phyloP scores from a whole-genome alignment of 2,888 invertebrate species.

The Apodemia duryi region DNA sequence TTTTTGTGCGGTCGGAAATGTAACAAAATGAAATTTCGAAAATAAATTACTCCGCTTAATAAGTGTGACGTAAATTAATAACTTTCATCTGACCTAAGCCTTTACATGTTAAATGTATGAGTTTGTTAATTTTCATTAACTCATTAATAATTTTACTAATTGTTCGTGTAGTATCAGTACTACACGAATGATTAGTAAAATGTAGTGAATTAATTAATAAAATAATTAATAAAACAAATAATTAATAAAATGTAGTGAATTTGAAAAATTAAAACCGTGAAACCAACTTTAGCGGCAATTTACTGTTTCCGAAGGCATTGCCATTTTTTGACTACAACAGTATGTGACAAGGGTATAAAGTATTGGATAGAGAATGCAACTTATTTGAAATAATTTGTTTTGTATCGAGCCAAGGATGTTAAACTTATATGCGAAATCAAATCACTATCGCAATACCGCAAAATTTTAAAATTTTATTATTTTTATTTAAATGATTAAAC shows the following conservation, averaged over 20 bases:
- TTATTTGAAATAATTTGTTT: slow-evolving; percentile 5
- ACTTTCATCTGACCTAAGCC: not conserved
- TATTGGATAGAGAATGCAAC: not conserved
- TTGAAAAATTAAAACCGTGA: not conserved
- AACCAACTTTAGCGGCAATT: not conserved
- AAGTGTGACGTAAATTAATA: not conserved
- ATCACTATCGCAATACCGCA: not conserved
- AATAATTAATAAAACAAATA: no score
- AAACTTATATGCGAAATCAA: not conserved
- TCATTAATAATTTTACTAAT: not conserved
- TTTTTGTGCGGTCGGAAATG: no score
- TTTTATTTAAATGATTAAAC: not conserved
- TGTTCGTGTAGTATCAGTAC: not conserved
- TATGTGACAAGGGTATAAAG: not conserved
- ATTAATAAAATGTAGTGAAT: no score
- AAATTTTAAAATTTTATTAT: no score
- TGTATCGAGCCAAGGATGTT: not conserved
- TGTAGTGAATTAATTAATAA: no score
- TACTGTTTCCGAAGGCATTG: not conserved
- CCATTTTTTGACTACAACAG: not conserved
- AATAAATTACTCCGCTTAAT: not conserved
- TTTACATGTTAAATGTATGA: not conserved
- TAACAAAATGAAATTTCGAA: not conserved
- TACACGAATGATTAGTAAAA: no score
- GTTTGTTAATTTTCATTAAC: not conserved